phyloP scores from a whole-genome alignment of 1,140 invertebrate species.

The Cyrtorhinus lividipennis region DNA sequence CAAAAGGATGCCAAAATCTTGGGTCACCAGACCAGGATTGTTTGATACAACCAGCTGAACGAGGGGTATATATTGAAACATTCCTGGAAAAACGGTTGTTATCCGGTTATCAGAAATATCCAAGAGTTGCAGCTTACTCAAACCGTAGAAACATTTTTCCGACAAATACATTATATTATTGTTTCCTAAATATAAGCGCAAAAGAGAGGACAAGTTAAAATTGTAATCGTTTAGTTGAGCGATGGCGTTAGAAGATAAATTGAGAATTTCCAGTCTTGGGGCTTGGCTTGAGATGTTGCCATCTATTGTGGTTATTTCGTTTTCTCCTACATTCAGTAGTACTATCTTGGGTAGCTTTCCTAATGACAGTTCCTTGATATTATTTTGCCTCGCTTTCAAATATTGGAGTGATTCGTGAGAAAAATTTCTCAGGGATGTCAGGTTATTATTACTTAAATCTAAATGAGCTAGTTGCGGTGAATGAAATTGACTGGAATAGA shows the following conservation, averaged over 20 bases:
- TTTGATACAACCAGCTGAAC: slow-evolving; percentile 45
- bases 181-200: slow-evolving; percentile 43
- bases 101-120: slow-evolving; percentile 33
- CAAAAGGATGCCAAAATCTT: slow-evolving; percentile 24
- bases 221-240: slow-evolving; percentile 32
- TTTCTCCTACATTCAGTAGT: slow-evolving; percentile 13
- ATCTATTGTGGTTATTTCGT: slow-evolving; percentile 7
- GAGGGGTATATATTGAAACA: slow-evolving; percentile 37
- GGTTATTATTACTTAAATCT: slow-evolving; percentile 12
- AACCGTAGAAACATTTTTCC: slow-evolving; percentile 37
- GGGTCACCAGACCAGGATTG: slow-evolving; percentile 22
- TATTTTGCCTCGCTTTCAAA: slow-evolving; percentile 16
- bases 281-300: neutral
- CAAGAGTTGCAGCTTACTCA: slow-evolving; percentile 45
- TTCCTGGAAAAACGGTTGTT: slow-evolving; percentile 33
- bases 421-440: slow-evolving; percentile 14
- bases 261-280: slow-evolving; percentile 22
- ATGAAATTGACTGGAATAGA: slow-evolving; percentile 5
- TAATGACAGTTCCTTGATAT: slow-evolving; percentile 4
- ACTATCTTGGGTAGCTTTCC: slow-evolving; percentile 10
- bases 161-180: slow-evolving; percentile 46
- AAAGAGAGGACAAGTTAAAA: slow-evolving; percentile 34
- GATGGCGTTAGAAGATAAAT: slow-evolving; percentile 37
- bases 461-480: slow-evolving; percentile 9
- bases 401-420: slow-evolving; percentile 1